Conservation (phyloP, 2,797 vertebrate species). For the Anas georgica region DNA sequence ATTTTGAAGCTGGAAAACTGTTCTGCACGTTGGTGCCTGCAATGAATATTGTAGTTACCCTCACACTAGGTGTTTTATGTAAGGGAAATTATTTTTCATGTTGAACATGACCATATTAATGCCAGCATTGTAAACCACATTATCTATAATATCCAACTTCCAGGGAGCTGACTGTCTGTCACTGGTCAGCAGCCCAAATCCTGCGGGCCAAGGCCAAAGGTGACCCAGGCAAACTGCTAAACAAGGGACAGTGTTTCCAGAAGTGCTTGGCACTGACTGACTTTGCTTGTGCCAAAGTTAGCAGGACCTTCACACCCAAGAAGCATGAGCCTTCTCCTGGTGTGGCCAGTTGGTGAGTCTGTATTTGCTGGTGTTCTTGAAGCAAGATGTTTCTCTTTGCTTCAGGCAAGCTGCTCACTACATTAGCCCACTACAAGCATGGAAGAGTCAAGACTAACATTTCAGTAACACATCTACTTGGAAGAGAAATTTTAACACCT, state of each 20-base stretch:
- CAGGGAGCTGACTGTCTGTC: background rate
- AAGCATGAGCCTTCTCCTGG: too few relatives aligned
- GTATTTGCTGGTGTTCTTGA: background rate
- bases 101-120: background rate
- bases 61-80: background rate
- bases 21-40: background rate
- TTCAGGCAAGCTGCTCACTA: background rate
- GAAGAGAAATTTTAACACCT: background rate
- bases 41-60: background rate
- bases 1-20: background rate
- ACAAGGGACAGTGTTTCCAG: background rate
- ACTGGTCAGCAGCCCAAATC: background rate
- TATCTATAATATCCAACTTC: accelerated
- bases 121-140: background rate
- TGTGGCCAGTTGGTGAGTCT: background rate
- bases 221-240: background rate
- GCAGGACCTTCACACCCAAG: too few relatives aligned
- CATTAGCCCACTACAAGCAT: background rate
- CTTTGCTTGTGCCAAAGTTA: background rate
- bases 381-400: background rate
- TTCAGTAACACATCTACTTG: background rate
- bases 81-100: background rate
- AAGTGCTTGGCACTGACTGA: accelerated
- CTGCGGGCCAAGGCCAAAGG: background rate
- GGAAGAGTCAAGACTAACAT: background rate